These are phyloP conservation scores for Bufotes viridis DNA, from an alignment of 2,797 vertebrate species.

Conservation along the genomic window DNA sequence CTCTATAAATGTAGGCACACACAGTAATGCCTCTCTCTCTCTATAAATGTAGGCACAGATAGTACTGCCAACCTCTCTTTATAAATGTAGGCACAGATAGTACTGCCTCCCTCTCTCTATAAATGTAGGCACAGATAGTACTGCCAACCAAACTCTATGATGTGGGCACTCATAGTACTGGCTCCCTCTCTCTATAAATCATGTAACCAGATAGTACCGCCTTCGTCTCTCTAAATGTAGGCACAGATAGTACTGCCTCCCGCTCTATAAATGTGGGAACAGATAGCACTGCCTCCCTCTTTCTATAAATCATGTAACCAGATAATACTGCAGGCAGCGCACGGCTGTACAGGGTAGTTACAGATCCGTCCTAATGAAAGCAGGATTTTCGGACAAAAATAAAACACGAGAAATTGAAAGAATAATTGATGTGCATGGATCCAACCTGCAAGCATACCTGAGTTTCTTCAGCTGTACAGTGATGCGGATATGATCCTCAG, in stretches of 20 bases:
- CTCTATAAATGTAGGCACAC: not conserved
- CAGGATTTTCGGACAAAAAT: too few relatives aligned
- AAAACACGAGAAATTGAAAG: too few relatives aligned
- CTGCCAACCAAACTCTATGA: not conserved
- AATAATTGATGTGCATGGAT: not conserved
- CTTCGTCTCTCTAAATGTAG: not conserved
- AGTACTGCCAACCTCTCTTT: not conserved
- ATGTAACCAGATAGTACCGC: not conserved
- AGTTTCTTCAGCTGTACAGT: slow-evolving; percentile 87
- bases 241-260: not conserved
- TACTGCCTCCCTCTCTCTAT: not conserved
- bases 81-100: not conserved
- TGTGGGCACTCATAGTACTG: not conserved
- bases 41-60: too few relatives aligned
- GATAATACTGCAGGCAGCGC: too few relatives aligned
- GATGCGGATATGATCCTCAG: slow-evolving; percentile 88
- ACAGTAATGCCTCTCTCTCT: not conserved
- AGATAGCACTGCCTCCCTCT: not conserved
- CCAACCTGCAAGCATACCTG: slow-evolving; percentile 78
- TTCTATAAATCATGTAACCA: not conserved
- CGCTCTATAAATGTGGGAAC: not conserved
- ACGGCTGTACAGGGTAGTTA: too few relatives aligned
- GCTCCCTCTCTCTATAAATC: not conserved
- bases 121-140: not conserved
- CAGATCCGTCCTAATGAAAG: too few relatives aligned